Conservation (phyloP, 2,888 invertebrate species). For the Xanthia icteritia region DNA sequence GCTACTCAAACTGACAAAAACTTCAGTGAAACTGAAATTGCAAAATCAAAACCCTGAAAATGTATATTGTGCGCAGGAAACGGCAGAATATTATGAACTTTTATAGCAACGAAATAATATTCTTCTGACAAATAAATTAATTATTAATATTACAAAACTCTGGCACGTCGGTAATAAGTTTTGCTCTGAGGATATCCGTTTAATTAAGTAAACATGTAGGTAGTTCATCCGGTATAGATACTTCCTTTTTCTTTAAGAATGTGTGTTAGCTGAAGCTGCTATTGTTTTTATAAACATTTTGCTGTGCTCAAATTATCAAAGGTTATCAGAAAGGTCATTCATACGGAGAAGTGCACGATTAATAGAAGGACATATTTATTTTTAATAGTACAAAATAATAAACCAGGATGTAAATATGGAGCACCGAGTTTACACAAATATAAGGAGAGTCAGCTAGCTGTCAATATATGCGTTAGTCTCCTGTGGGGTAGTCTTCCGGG, state of each 20-base stretch:
- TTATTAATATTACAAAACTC: neutral
- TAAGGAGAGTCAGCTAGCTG: neutral
- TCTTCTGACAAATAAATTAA: neutral
- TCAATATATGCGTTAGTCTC: too few relatives aligned
- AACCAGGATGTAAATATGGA: neutral
- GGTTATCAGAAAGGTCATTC: constrained; percentile 15
- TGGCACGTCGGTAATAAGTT: neutral
- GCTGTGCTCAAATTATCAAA: constrained; percentile 1
- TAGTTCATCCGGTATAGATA: neutral
- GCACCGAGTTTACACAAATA: neutral
- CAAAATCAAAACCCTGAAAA: neutral
- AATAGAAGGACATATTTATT: neutral
- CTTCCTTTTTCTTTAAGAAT: neutral
- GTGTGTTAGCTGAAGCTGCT: neutral
- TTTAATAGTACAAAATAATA: neutral
- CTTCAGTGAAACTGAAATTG: neutral
- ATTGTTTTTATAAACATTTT: neutral
- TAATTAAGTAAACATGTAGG: neutral
- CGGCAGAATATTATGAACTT: neutral
- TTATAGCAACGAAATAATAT: neutral
- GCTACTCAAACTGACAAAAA: neutral
- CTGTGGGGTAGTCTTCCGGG: neutral
- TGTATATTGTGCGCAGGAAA: neutral
- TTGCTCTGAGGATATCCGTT: neutral
- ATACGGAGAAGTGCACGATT: neutral